Conservation (phyloP, 2,888 invertebrate species). For the Stenotaenia linearis region DNA sequence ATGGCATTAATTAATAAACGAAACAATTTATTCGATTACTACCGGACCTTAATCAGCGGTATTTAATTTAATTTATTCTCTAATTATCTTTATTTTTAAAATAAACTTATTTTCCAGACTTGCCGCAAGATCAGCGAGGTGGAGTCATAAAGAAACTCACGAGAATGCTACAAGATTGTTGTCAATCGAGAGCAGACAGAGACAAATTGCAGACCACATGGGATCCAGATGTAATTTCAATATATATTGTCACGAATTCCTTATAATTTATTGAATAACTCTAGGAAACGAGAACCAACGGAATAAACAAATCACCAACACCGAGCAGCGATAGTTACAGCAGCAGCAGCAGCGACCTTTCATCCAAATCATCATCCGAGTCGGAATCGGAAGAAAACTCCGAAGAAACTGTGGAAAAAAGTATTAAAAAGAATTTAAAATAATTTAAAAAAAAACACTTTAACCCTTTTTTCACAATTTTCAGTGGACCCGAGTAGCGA, state of each 20-base stretch:
- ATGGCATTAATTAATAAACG: neutral
- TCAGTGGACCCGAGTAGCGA: no score
- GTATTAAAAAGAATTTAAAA: neutral
- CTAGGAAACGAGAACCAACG: neutral
- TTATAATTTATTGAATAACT: neutral
- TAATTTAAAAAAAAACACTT: neutral
- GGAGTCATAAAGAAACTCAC: neutral
- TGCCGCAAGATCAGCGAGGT: neutral
- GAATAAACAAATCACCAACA: neutral
- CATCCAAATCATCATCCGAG: neutral
- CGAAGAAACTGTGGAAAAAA: neutral
- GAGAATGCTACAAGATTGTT: neutral
- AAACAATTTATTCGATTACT: neutral
- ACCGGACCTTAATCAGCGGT: neutral
- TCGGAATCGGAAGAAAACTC: neutral
- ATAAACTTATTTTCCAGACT: neutral
- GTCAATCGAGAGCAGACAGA: neutral
- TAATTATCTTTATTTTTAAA: neutral
- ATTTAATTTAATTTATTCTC: neutral
- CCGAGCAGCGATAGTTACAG: neutral
- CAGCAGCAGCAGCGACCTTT: neutral
- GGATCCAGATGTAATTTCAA: neutral
- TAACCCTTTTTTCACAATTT: no score
- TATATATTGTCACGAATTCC: no score
- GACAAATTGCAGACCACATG: neutral